These are phyloP conservation scores for Volucella bombylans DNA, from an alignment of 2,888 invertebrate species.

Conservation along the genomic window DNA sequence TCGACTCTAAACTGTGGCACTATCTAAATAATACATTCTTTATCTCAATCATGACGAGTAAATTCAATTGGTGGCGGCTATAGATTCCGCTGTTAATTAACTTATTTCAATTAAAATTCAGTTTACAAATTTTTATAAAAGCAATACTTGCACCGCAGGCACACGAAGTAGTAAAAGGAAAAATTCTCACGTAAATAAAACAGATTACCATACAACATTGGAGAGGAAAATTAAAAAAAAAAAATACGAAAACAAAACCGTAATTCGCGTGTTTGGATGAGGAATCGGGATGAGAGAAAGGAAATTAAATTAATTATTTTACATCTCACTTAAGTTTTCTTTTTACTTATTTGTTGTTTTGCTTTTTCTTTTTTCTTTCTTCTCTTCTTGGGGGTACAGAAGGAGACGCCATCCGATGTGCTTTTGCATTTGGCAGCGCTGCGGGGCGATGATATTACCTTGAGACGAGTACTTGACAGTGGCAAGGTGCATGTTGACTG, in stretches of 20 bases:
- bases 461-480: conserved; percentile 92
- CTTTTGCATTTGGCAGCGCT: conserved; percentile 95
- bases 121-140: too few relatives aligned
- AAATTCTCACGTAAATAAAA: conserved; percentile 65
- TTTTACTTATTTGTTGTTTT: conserved; percentile 52
- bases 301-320: conserved; percentile 63
- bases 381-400: conserved; percentile 84
- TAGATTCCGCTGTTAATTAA: too few relatives aligned
- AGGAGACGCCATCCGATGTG: conserved; percentile 95
- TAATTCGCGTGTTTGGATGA: conserved; percentile 10
- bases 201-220: conserved; percentile 53
- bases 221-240: neutral
- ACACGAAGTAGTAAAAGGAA: conserved; percentile 9
- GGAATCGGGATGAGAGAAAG: conserved; percentile 34
- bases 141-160: too few relatives aligned
- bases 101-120: too few relatives aligned
- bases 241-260: conserved; percentile 13
- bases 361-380: conserved; percentile 54
- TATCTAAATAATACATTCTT: too few relatives aligned
- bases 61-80: too few relatives aligned
- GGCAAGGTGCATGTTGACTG: conserved; percentile 98
- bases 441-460: conserved; percentile 90
- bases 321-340: conserved; percentile 50
- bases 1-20: too few relatives aligned
- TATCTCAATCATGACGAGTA: too few relatives aligned